phyloP scores from a whole-genome alignment of 2,888 invertebrate species.

The Rhaphigaster nebulosa region DNA sequence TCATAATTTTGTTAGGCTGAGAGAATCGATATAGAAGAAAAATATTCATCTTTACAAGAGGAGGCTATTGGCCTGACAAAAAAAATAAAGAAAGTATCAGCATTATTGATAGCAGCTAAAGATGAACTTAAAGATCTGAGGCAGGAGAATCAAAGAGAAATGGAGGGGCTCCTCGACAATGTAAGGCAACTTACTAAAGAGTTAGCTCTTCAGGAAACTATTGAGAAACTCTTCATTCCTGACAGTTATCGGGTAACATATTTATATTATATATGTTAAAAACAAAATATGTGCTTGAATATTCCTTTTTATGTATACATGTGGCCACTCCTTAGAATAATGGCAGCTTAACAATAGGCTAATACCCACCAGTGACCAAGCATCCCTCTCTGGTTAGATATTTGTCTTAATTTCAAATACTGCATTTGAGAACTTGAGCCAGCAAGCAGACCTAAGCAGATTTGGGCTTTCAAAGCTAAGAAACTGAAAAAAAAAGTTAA shows the following conservation, averaged over 20 bases:
- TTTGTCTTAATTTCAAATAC: background rate
- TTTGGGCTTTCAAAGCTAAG: background rate
- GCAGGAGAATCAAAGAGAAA: constrained; percentile 95
- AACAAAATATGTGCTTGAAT: background rate
- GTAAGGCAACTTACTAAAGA: constrained; percentile 91
- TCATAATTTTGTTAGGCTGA: constrained; percentile 76
- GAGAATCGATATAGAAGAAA: constrained; percentile 92
- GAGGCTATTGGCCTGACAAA: constrained; percentile 93
- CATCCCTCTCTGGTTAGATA: background rate
- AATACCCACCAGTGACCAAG: background rate
- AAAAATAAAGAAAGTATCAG: constrained; percentile 91
- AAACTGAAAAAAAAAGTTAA: no score
- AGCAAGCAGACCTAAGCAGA: no score
- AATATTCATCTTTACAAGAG: constrained; percentile 94
- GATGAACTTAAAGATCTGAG: constrained; percentile 89
- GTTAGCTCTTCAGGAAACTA: constrained; percentile 89
- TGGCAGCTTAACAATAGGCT: no score
- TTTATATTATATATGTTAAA: background rate
- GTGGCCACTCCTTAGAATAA: no score
- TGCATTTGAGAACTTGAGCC: no score
- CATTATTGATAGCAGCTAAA: constrained; percentile 87
- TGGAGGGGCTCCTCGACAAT: constrained; percentile 95
- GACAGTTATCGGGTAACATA: constrained; percentile 86
- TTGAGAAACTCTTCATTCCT: constrained; percentile 94
- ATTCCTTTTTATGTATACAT: background rate